Evolutionary conservation across 2,888 invertebrate species (phyloP).

Genomic region (Crepidodera aurea): DNA sequence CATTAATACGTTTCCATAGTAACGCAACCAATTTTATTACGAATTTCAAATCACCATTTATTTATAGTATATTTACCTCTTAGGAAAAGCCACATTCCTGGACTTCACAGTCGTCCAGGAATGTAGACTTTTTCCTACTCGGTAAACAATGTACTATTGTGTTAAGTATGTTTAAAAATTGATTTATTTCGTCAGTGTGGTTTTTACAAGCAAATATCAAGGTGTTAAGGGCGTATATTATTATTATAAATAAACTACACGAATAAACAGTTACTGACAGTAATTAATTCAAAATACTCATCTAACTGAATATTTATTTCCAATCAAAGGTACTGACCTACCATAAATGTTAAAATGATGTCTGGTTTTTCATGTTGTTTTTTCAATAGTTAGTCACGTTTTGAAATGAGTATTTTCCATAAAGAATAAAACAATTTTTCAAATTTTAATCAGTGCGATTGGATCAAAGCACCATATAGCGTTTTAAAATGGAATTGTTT

Average conservation of each 20-base stretch:
- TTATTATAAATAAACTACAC: background rate
- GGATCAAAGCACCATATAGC: background rate
- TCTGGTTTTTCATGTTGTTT: background rate
- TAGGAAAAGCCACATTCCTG: no score
- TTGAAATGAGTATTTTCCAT: constrained; percentile 5
- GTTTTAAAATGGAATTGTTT: constrained; percentile 4
- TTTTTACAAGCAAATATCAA: no score
- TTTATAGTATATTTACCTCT: no score
- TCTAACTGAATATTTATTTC: background rate
- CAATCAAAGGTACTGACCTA: background rate
- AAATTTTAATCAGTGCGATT: background rate
- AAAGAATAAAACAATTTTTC: background rate
- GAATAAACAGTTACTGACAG: background rate
- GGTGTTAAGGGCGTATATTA: no score
- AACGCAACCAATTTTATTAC: no score
- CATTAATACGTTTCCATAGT: no score
- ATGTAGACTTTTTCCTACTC: no score
- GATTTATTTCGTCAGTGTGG: no score
- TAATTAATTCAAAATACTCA: background rate
- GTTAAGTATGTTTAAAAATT: no score
- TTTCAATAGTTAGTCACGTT: background rate
- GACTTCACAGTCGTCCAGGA: no score
- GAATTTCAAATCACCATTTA: no score
- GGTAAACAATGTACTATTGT: no score
- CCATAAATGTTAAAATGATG: background rate